phyloP scores from a whole-genome alignment of 2,888 invertebrate species.

The Bugula neritina region DNA sequence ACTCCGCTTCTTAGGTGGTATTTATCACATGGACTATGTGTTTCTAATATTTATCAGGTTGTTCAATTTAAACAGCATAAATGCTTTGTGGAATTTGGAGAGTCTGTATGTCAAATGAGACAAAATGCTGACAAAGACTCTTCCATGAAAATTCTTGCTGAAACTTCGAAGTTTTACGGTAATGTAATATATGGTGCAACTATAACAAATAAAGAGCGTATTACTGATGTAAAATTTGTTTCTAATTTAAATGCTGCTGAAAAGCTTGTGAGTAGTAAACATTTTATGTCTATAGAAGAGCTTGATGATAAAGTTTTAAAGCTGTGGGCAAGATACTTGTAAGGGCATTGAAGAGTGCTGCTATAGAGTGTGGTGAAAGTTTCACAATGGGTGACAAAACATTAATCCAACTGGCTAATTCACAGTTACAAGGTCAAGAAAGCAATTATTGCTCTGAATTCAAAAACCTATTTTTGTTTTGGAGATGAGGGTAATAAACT shows the following conservation, averaged over 20 bases:
- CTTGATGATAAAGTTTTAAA: neutral
- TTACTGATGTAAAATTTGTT: neutral
- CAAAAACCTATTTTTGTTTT: neutral
- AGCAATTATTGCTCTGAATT: neutral
- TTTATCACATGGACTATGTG: neutral
- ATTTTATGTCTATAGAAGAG: neutral
- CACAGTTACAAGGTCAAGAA: neutral
- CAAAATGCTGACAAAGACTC: neutral
- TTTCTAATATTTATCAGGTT: neutral
- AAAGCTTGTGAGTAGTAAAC: neutral
- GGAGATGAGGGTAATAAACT: neutral
- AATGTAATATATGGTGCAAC: neutral
- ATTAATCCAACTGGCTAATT: neutral
- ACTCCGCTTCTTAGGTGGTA: neutral
- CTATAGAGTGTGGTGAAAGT: too few species aligned
- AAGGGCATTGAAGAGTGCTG: too few species aligned
- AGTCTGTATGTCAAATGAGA: neutral
- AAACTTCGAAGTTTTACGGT: neutral
- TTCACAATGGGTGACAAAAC: too few species aligned
- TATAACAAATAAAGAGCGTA: neutral
- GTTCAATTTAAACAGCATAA: neutral
- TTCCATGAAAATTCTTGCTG: neutral
- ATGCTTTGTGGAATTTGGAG: neutral
- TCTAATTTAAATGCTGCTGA: neutral
- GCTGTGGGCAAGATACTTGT: too few species aligned